Evolutionary conservation across 1,140 invertebrate genomes (phyloP).

Genomic region (Bathynomus jamesi): DNA sequence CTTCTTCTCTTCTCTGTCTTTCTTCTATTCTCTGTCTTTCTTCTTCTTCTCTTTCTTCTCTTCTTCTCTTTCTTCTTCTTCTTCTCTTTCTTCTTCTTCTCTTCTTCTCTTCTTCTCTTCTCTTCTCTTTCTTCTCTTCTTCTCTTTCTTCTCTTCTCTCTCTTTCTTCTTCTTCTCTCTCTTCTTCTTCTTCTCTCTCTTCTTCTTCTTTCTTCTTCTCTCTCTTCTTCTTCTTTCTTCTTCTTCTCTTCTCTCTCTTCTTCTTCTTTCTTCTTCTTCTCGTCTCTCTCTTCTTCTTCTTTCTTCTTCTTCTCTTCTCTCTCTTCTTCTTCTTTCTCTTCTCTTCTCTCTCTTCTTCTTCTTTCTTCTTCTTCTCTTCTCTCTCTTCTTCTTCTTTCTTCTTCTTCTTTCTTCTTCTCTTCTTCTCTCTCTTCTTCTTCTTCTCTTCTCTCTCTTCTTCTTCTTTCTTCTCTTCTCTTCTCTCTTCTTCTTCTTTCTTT

Average conservation of each 20-base stretch:
- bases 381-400: not conserved
- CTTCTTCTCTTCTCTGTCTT: too few relatives aligned
- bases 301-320: not conserved
- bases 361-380: not conserved
- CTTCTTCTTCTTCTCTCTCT: too few relatives aligned
- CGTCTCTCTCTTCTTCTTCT: not conserved
- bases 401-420: not conserved
- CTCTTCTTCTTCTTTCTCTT: not conserved
- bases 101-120: too few relatives aligned
- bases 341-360: not conserved
- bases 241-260: not conserved
- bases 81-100: too few relatives aligned
- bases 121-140: too few relatives aligned
- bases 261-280: not conserved
- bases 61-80: too few relatives aligned
- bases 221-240: not conserved
- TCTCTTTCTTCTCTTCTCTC: too few relatives aligned
- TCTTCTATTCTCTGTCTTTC: too few relatives aligned
- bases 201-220: not conserved
- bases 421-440: not conserved
- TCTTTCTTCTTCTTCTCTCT: too few relatives aligned
- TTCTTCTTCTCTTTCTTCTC: too few relatives aligned
- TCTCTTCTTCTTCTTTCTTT: not conserved
- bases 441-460: not conserved
- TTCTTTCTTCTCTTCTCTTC: not conserved